phyloP scores from a whole-genome alignment of 2,113 vertebrate genomes.

The Tragelaphus scriptus region DNA sequence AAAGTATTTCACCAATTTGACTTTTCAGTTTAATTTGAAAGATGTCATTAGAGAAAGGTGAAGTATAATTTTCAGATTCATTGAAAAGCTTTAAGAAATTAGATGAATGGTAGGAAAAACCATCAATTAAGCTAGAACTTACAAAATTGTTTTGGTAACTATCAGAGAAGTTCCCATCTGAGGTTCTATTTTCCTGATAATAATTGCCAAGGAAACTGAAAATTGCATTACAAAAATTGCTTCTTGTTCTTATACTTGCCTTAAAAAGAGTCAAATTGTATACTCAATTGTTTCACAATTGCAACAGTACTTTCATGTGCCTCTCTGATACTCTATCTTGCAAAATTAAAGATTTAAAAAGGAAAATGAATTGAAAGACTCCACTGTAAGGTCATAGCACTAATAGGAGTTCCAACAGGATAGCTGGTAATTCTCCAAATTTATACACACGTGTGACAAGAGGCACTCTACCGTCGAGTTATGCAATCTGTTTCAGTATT shows the following conservation, averaged over 20 bases:
- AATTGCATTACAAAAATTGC: neutral
- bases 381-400: neutral
- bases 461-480: neutral
- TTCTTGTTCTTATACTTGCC: neutral
- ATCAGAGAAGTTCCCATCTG: neutral
- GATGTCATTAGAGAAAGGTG: neutral
- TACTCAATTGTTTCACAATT: neutral
- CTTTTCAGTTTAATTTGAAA: conserved; percentile 10
- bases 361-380: neutral
- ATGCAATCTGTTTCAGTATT: conserved; percentile 21
- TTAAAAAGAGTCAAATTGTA: conserved; percentile 12
- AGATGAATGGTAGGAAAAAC: neutral
- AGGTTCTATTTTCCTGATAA: neutral
- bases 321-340: neutral
- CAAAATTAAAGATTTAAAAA: neutral
- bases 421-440: neutral
- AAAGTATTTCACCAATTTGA: neutral
- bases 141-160: neutral
- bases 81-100: neutral
- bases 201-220: neutral
- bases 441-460: neutral
- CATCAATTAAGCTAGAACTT: neutral
- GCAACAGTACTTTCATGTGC: neutral
- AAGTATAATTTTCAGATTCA: neutral
- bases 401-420: neutral